phyloP scores from a whole-genome alignment of 2,888 invertebrate species.

The Ornithoptera priamus region DNA sequence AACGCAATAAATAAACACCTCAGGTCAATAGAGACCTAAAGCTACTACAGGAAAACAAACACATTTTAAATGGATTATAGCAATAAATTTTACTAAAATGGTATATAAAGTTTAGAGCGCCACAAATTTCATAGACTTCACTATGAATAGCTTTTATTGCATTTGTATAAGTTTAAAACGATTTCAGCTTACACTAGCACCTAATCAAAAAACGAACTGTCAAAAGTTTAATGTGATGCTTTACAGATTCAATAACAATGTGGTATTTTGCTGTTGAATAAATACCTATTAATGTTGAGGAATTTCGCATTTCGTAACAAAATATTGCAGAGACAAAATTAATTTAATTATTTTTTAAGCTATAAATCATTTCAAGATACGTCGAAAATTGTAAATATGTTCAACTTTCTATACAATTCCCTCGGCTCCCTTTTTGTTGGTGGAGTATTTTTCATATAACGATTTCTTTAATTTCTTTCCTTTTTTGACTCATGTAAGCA shows the following conservation, averaged over 20 bases:
- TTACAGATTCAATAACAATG: background rate
- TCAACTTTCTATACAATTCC: no score
- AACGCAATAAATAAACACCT: conserved; percentile 33
- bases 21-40: conserved; percentile 37
- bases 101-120: background rate
- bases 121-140: background rate
- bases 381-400: no score
- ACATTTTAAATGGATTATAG: conserved; percentile 9
- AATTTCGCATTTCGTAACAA: no score
- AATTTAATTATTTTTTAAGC: no score
- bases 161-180: conserved; percentile 1
- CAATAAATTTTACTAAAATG: background rate
- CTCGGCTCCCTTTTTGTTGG: no score
- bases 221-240: conserved; percentile 8
- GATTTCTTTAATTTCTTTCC: no score
- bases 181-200: background rate
- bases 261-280: no score
- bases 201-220: conserved; percentile 28
- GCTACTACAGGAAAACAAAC: conserved; percentile 16
- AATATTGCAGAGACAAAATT: no score
- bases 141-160: background rate
- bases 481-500: no score
- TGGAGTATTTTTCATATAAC: no score
- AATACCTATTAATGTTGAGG: no score
- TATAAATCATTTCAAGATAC: no score